Base-by-base conservation (phyloP, 1,140 invertebrate genomes). In the Phthorimaea operculella region DNA sequence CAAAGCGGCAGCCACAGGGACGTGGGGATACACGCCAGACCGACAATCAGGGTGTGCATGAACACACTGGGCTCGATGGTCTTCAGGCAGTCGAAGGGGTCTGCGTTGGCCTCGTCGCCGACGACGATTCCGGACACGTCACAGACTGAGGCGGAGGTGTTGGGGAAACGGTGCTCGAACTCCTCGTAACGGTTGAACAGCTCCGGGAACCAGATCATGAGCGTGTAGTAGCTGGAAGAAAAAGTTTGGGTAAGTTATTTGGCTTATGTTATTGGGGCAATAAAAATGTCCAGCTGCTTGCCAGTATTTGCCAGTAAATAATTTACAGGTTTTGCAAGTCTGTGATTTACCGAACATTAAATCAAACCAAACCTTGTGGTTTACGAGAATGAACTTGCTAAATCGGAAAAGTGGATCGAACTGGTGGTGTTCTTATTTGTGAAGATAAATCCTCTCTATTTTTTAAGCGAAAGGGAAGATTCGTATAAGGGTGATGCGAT, bases 141-240 rank as follows among this genome's bases (percentile, higher is more conserved):
- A 69, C 92, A 93, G 5, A 93, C 90, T 0, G 91, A 90, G 0
- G 90, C 90, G 1, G 85, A 86, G 45, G 88, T 75, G 33, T 88
- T 89, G 0, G 90, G 90, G 87, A 91, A 85, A 0, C 76, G 63
- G 14, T 81, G 70, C 64, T 92, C 91, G 70, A 90, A 93, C 50
- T 90, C 88, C 63, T 92, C 90, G 70, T 92, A 93, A 57, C 92
- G 89, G 74, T 90, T 88, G 79, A 93, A 94, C 63, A 94, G 80
- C 72, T 94, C 92, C 8, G 93, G 93, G 76, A 94, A 94, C 93
- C 93, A 94, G 57, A 94, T 89, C 92, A 94, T 93, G 2, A 94
- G 81, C 1, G 92, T 93, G 74, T 94, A 94, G 72, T 94, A 94
- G 66, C 92, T 94, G 72, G 48, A 50, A 48, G 2, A 18, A 3